These are phyloP conservation scores for Malaclemys terrapin DNA, from an alignment of 2,113 vertebrate genomes.

Conservation along the genomic window DNA sequence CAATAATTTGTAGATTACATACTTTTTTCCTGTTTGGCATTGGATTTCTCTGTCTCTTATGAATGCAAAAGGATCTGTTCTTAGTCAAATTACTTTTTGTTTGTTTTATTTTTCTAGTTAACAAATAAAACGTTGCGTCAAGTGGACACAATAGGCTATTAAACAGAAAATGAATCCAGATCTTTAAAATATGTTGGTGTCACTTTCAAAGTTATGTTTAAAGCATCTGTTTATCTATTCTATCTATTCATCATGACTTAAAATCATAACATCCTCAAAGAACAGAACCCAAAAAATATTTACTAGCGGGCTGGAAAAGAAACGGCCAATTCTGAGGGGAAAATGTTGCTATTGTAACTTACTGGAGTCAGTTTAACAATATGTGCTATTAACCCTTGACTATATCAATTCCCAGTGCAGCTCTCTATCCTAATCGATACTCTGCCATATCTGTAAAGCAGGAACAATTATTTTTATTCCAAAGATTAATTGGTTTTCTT, in stretches of 20 bases:
- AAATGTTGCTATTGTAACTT: neutral
- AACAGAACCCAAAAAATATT: neutral
- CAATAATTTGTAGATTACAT: neutral
- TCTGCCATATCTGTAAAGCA: neutral
- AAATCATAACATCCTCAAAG: neutral
- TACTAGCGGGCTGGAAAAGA: neutral
- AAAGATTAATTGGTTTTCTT: neutral
- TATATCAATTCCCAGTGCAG: neutral
- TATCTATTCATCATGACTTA: neutral
- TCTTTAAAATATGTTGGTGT: neutral
- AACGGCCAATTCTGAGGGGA: neutral
- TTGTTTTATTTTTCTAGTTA: neutral
- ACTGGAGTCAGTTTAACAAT: neutral
- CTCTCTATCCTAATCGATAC: neutral
- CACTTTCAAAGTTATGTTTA: neutral
- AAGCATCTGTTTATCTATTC: neutral
- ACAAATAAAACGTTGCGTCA: neutral
- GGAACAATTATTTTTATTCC: neutral
- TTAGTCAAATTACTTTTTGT: neutral
- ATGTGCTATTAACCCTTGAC: neutral
- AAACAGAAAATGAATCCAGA: neutral
- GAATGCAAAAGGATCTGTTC: neutral
- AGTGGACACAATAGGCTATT: neutral
- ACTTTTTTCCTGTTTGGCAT: neutral
- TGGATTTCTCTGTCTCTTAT: neutral